phyloP scores from a whole-genome alignment of 2,797 vertebrate genomes.

The Potorous gilbertii region DNA sequence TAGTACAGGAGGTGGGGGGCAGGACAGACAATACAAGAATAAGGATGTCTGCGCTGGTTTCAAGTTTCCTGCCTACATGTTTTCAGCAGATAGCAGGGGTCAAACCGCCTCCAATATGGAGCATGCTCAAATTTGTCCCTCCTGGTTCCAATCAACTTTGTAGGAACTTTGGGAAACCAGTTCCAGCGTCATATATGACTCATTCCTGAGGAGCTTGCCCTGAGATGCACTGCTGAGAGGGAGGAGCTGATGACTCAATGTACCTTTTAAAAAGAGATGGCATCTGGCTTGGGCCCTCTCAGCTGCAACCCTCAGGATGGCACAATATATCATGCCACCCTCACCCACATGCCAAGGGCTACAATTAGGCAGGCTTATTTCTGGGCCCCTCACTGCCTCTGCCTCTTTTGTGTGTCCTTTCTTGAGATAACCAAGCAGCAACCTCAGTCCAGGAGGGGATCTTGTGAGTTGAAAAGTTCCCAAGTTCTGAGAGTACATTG shows the following conservation, averaged over 20 bases:
- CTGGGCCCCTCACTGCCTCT: not conserved
- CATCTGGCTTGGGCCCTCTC: not conserved
- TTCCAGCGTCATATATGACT: not conserved
- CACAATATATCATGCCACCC: not conserved
- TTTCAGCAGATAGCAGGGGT: not conserved
- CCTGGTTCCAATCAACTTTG: not conserved
- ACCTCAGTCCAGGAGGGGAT: not conserved
- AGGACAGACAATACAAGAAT: not conserved
- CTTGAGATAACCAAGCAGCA: not conserved
- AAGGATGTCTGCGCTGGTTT: not conserved
- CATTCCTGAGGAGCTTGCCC: not conserved
- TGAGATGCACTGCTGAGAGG: not conserved
- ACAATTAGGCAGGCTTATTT: not conserved
- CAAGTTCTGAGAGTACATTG: not conserved
- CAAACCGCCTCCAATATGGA: not conserved
- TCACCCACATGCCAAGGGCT: not conserved
- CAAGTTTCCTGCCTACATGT: not conserved
- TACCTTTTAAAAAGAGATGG: not conserved
- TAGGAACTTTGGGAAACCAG: not conserved
- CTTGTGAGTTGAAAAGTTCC: not conserved
- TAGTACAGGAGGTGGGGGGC: not conserved
- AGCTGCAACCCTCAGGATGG: not conserved
- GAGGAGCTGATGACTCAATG: not conserved
- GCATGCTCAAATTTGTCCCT: not conserved
- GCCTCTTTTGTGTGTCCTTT: not conserved